These are phyloP conservation scores for Sesamia inferens DNA, from an alignment of 2,888 invertebrate genomes.

Conservation along the genomic window DNA sequence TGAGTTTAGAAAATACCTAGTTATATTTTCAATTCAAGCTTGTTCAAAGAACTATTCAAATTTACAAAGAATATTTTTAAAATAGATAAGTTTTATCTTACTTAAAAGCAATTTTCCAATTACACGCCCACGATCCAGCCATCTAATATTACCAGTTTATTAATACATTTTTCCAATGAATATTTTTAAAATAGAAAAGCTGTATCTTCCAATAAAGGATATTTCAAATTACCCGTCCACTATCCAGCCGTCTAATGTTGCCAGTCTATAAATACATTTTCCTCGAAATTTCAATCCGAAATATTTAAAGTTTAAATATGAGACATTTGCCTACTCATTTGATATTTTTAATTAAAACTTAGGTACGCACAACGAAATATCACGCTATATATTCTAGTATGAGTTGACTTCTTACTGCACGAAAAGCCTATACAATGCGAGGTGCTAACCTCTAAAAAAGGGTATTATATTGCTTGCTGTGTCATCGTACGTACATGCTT, in stretches of 20 bases:
- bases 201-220: background rate
- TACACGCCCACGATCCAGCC: background rate
- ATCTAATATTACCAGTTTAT: conserved; percentile 5
- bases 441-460: no score
- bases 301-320: conserved; percentile 2
- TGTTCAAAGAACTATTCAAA: no score
- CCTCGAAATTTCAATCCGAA: background rate
- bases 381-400: no score
- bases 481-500: no score
- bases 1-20: background rate
- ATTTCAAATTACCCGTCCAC: conserved; percentile 3
- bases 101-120: conserved; percentile 14
- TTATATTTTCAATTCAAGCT: background rate
- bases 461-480: no score
- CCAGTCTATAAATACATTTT: conserved; percentile 2
- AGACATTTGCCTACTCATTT: background rate
- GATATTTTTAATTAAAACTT: background rate
- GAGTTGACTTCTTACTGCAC: no score
- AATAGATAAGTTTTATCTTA: background rate
- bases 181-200: background rate
- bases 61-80: background rate
- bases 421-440: no score
- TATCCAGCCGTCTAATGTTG: background rate
- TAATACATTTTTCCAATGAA: background rate
- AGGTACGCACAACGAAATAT: background rate